phyloP scores from a whole-genome alignment of 2,113 vertebrate genomes.

The Amazona vittata region DNA sequence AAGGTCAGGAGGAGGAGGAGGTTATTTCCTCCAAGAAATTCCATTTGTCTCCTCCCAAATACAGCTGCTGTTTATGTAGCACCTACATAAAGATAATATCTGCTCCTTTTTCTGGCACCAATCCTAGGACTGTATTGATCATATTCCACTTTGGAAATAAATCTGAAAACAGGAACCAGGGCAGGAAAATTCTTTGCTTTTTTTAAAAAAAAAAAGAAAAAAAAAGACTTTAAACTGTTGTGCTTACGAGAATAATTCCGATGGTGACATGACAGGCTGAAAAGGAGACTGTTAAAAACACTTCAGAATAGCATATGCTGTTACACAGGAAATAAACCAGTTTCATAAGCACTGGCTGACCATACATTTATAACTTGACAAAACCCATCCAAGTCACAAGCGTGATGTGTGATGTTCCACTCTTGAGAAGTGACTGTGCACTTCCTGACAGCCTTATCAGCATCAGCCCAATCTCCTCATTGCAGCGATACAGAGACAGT shows the following conservation, averaged over 20 bases:
- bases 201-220: background rate
- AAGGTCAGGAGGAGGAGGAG: conserved; percentile 30
- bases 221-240: background rate
- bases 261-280: background rate
- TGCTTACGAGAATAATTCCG: background rate
- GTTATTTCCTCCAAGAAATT: conserved; percentile 49
- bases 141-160: background rate
- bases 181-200: background rate
- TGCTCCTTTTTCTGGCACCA: background rate
- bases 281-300: background rate
- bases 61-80: conserved; percentile 51
- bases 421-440: conserved; percentile 45
- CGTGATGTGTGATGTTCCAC: conserved; percentile 18
- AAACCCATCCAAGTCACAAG: background rate
- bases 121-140: background rate
- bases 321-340: conserved; percentile 54
- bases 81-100: conserved; percentile 15
- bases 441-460: conserved; percentile 55
- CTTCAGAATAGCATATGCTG: background rate
- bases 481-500: background rate
- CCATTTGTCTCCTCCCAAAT: conserved; percentile 50
- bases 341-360: conserved; percentile 58
- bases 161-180: background rate
- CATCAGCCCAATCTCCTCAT: background rate
- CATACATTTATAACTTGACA: background rate